A percentile compares a stretch with the other conserved stretches of the same genome.
Evolutionary conservation across 2,888 invertebrate genomes (phyloP).

Genomic region (Lasioglossum oenotherae): DNA sequence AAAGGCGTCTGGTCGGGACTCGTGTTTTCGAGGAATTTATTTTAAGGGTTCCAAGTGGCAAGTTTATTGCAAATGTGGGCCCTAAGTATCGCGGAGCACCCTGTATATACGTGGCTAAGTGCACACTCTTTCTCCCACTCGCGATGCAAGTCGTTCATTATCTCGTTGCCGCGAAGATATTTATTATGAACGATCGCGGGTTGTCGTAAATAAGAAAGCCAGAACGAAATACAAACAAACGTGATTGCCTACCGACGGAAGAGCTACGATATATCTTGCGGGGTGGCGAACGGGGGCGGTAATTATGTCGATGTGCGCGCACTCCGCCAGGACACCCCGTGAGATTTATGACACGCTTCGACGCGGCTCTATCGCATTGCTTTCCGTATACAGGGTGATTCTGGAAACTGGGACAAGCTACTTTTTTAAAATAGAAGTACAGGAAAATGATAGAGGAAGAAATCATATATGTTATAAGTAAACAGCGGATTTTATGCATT

Average conservation of each 20-base stretch:
- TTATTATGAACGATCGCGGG: slow-evolving; percentile 69
- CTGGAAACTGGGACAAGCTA: no score
- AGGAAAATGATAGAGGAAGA: no score
- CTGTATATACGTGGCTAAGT: slow-evolving; percentile 4
- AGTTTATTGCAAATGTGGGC: not conserved
- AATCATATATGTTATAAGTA: no score
- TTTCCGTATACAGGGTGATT: not conserved
- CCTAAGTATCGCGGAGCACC: not conserved
- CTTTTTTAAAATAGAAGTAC: no score
- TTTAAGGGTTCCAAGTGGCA: not conserved
- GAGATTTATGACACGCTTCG: slow-evolving; percentile 60
- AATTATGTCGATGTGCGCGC: slow-evolving; percentile 72
- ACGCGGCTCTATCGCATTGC: slow-evolving; percentile 22
- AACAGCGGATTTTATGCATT: no score
- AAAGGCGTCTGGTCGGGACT: not conserved
- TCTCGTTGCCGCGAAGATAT: slow-evolving; percentile 67
- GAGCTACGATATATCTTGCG: slow-evolving; percentile 63
- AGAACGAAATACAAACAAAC: slow-evolving; percentile 63
- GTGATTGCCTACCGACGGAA: slow-evolving; percentile 55
- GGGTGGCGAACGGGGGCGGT: slow-evolving; percentile 71
- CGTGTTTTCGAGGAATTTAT: not conserved
- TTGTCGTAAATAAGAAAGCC: slow-evolving; percentile 67
- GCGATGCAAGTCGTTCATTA: slow-evolving; percentile 66
- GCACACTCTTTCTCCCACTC: slow-evolving; percentile 9
- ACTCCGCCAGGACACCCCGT: slow-evolving; percentile 30